Percentiles rank a stretch among this genome's conserved stretches.
These are phyloP conservation scores for Philypnodon macrostomus DNA, from an alignment of 2,797 vertebrate genomes.

Conservation along the genomic window DNA sequence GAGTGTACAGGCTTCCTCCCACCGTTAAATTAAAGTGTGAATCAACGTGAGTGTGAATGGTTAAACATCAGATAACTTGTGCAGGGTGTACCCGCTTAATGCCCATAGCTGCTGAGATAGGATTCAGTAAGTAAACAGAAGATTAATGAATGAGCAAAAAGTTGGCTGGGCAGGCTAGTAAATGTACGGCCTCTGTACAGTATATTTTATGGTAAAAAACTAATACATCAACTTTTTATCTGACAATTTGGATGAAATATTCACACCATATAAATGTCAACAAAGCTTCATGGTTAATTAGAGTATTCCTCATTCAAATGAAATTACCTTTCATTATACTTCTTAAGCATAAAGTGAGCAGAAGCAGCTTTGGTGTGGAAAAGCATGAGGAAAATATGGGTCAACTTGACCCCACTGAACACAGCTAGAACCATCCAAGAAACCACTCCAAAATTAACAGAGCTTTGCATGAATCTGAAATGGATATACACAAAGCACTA, in stretches of 20 bases:
- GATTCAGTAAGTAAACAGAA: no score
- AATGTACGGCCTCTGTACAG: no score
- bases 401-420: constrained; percentile 47
- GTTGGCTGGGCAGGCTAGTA: no score
- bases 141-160: no score
- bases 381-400: constrained; percentile 50
- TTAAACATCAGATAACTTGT: no score
- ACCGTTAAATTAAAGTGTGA: no score
- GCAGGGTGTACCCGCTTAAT: no score
- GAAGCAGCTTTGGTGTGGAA: constrained; percentile 44
- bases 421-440: constrained; percentile 49
- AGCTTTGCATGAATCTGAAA: constrained; percentile 63
- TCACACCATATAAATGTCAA: neutral
- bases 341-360: constrained; percentile 19
- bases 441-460: constrained; percentile 63
- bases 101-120: no score
- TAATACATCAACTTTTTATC: no score
- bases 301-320: constrained; percentile 26
- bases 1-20: no score
- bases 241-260: neutral
- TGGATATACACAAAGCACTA: constrained; percentile 59
- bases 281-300: constrained; percentile 11
- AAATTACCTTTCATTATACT: constrained; percentile 38
- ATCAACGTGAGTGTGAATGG: no score
- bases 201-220: no score